Base-by-base conservation (phyloP, 2,797 vertebrate species). In the Peromyscus aztecus region DNA sequence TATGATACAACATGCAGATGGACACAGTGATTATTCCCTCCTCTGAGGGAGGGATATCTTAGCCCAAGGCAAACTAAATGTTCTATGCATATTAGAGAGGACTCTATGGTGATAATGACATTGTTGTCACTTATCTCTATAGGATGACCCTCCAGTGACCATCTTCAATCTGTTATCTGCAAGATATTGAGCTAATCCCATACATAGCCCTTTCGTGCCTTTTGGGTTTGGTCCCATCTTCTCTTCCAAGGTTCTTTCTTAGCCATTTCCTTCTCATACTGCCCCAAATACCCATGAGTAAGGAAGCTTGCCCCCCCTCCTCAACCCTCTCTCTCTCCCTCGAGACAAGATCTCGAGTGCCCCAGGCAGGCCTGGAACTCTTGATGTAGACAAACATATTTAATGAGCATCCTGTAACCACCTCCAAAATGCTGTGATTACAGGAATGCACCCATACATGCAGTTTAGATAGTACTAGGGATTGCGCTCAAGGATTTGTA, bases 121-220 rank as follows among this genome's bases (percentile, higher is more conserved):
- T 6, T 34, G n/a, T 24, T n/a, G 1, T 49, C 63, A 59, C 31
- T 91, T 77, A 21, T 88, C n/a, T 65, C 46, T 87, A 73, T 40
- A 37, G n/a, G 34, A 87, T 80, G 93, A 27, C 4, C 13, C 4
- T 57, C 63, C 27, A 9, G 19, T 43, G 67, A 29, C 40, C 31
- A 21, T 2, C 29, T 73, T 82, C 77, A 52, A 40, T 11, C n/a
- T 34, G 2, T 21, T 46, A 14, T 81, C 76, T 63, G 11, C 2
- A 46, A 61, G 23, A 63, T 73, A 61, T 24, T 63, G 17, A 83
- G 23, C 73, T 65, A 43, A 73, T 46, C 3, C 19, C 9, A 31
- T 1, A 3, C 0, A 0, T 27, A 24, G 10, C 31, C 46, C n/a
- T 8, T 24, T 6, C 23, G 10, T 2, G 2, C 24, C 27, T 29